A percentile compares a stretch with the other conserved stretches of the same genome.
phyloP scores from a whole-genome alignment of 2,113 vertebrate genomes.

The Chionodraco myersi region DNA sequence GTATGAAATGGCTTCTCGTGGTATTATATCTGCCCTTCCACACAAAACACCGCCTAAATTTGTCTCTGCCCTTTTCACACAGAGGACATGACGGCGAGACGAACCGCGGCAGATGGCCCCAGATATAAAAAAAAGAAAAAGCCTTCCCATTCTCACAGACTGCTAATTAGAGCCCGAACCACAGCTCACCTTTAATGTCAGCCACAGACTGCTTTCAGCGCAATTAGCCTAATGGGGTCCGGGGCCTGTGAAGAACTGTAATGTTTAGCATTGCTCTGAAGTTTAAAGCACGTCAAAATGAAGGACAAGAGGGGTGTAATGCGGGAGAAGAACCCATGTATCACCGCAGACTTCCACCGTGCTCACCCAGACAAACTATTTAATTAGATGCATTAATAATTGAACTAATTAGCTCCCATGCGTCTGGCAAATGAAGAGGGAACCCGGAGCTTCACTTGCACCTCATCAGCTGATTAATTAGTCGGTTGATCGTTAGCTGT shows the following conservation, averaged over 20 bases:
- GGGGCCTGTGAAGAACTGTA: constrained; percentile 54
- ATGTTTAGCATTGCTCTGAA: constrained; percentile 40
- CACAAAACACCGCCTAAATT: constrained; percentile 66
- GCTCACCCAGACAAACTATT: constrained; percentile 75
- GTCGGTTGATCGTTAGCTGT: constrained; percentile 78
- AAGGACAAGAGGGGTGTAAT: constrained; percentile 57
- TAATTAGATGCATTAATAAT: constrained; percentile 82
- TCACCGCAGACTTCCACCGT: constrained; percentile 54
- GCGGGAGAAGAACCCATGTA: constrained; percentile 46
- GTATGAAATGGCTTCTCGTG: constrained; percentile 43
- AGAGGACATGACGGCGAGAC: constrained; percentile 51
- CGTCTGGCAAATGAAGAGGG: constrained; percentile 67
- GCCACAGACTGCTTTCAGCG: constrained; percentile 70
- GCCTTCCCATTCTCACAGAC: constrained; percentile 65
- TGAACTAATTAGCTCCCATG: constrained; percentile 81
- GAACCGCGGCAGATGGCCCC: constrained; percentile 73
- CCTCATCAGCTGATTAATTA: constrained; percentile 80
- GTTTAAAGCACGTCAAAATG: constrained; percentile 59
- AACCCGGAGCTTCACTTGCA: constrained; percentile 69
- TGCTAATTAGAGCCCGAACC: constrained; percentile 75
- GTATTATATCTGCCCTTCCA: constrained; percentile 46
- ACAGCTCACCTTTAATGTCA: constrained; percentile 78
- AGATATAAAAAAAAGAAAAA: constrained; percentile 37
- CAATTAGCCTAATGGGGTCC: constrained; percentile 75
- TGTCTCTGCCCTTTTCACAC: constrained; percentile 72